Percentiles rank a stretch among this genome's conserved stretches.
Evolutionary conservation across 2,888 invertebrate genomes (phyloP).

Genomic region (Euzophera pinguis): DNA sequence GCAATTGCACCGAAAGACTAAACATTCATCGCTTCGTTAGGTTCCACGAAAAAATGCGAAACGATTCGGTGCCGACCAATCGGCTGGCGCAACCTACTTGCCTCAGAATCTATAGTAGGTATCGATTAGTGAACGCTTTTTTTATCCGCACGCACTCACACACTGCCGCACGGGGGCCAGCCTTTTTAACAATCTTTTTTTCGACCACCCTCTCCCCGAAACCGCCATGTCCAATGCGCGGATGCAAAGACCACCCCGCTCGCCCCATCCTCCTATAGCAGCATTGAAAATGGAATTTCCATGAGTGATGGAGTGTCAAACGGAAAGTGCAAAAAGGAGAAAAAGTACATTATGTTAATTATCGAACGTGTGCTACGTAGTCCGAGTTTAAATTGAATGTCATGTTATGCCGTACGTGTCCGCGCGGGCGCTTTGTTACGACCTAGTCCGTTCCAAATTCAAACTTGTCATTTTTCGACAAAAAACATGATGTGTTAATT

Average conservation of each 20-base stretch:
- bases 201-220: conserved; percentile 71
- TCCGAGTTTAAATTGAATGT: conserved; percentile 77
- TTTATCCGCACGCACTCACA: conserved; percentile 77
- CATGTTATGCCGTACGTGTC: conserved; percentile 69
- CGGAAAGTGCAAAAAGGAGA: conserved; percentile 77
- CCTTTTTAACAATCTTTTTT: conserved; percentile 80
- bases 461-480: conserved; percentile 35
- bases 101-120: conserved; percentile 73
- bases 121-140: conserved; percentile 76
- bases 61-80: conserved; percentile 56
- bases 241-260: conserved; percentile 75
- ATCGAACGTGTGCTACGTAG: conserved; percentile 68
- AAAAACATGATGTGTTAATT: conserved; percentile 24
- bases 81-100: conserved; percentile 73
- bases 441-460: conserved; percentile 40
- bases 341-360: conserved; percentile 80
- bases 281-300: conserved; percentile 80
- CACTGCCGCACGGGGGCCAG: conserved; percentile 70
- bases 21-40: conserved; percentile 72
- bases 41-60: conserved; percentile 52
- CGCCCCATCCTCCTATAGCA: conserved; percentile 66
- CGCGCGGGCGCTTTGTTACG: conserved; percentile 44
- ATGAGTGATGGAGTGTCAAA: conserved; percentile 81
- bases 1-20: conserved; percentile 56
- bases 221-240: conserved; percentile 77